phyloP scores from a whole-genome alignment of 2,113 vertebrate genomes.

The Elanoides forficatus region DNA sequence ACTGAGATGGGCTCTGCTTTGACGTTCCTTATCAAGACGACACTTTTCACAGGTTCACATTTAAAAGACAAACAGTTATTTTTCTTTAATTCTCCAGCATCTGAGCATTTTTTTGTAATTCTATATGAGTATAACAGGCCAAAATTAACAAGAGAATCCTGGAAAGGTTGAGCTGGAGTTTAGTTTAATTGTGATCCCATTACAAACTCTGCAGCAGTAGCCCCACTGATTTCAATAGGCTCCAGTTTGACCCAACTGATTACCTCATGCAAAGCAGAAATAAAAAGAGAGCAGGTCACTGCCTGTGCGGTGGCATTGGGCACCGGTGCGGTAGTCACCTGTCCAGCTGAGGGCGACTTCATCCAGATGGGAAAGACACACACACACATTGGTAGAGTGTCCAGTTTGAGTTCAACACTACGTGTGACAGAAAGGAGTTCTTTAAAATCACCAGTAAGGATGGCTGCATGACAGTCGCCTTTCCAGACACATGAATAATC shows the following conservation, averaged over 20 bases:
- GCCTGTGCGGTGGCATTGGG: too few species aligned
- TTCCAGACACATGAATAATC: neutral
- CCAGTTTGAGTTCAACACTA: too few species aligned
- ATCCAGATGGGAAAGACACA: neutral
- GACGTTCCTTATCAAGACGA: neutral
- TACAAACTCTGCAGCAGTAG: neutral
- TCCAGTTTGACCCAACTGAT: neutral
- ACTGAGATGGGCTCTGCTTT: neutral
- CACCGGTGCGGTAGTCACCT: too few species aligned
- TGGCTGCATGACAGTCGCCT: neutral
- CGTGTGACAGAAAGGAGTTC: rapidly evolving
- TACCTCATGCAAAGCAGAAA: neutral
- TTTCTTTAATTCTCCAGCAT: neutral
- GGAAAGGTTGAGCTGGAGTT: neutral
- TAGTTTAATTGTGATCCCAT: neutral
- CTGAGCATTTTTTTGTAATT: neutral
- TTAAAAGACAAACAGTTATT: neutral
- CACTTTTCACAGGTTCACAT: neutral
- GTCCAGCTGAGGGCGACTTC: neutral
- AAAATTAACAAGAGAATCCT: neutral
- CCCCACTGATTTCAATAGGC: too few species aligned
- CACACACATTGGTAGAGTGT: rapidly evolving
- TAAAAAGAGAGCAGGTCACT: neutral
- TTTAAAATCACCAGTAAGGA: neutral
- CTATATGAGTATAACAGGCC: rapidly evolving